Conservation (phyloP, 2,113 vertebrate species). For the Plestiodon gilberti region DNA sequence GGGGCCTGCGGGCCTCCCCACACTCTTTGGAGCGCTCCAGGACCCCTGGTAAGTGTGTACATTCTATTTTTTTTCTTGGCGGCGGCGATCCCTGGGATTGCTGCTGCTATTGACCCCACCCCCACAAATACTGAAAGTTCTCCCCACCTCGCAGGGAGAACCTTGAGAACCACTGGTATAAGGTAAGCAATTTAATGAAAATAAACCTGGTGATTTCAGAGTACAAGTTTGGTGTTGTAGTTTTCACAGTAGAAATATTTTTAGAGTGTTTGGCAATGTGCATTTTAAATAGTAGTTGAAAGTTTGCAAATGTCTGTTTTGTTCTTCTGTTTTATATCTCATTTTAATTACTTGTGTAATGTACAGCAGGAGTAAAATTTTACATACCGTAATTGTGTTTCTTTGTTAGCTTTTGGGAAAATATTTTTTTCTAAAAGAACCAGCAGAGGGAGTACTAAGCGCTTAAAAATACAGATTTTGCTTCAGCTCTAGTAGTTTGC, state of each 20-base stretch:
- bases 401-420: not conserved
- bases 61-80: no score
- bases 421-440: not conserved
- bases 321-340: not conserved
- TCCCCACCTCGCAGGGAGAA: no score
- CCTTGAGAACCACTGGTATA: no score
- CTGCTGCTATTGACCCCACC: no score
- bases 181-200: not conserved
- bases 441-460: slow-evolving; percentile 14
- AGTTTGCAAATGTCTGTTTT: not conserved
- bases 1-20: no score
- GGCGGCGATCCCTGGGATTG: no score
- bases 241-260: no score
- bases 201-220: not conserved
- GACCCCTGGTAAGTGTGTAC: no score
- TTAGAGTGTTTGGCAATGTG: no score
- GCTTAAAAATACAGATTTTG: not conserved
- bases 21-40: no score
- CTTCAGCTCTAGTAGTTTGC: not conserved
- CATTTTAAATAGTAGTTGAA: not conserved
- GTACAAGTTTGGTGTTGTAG: not conserved
- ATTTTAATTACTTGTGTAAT: not conserved
- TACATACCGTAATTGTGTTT: not conserved
- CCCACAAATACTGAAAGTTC: no score
- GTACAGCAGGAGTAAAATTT: not conserved